A percentile compares a stretch with the other conserved stretches of the same genome.
Conservation (phyloP, 2,797 vertebrate species). For the Tenualosa ilisha region DNA sequence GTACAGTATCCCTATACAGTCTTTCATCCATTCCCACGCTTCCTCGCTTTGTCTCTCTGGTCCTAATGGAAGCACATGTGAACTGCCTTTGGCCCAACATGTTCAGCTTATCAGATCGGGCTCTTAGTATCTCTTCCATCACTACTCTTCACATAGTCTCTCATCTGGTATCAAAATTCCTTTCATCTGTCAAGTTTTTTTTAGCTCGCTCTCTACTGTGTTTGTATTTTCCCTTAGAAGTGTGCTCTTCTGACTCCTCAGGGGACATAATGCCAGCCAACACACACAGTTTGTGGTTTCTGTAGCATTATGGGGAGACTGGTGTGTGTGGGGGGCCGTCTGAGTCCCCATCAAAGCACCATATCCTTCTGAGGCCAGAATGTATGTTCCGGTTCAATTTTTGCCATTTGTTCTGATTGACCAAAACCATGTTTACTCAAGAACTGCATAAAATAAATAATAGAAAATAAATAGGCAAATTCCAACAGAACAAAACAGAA, state of each 20-base stretch:
- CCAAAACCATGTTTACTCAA: not conserved
- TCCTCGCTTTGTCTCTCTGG: constrained; percentile 60
- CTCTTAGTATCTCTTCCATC: constrained; percentile 49
- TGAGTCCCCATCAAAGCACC: constrained; percentile 17
- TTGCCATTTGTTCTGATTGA: not conserved
- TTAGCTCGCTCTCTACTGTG: not conserved
- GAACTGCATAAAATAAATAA: constrained; percentile 18
- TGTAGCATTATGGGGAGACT: not conserved
- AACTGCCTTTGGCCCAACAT: not conserved
- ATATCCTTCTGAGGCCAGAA: not conserved
- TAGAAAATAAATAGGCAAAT: not conserved
- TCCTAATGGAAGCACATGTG: not conserved
- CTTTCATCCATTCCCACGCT: constrained; percentile 28
- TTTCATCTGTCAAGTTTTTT: constrained; percentile 39
- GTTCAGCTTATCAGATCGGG: constrained; percentile 52
- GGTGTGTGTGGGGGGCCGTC: not conserved
- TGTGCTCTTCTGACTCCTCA: constrained; percentile 18
- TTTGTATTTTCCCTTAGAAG: not conserved
- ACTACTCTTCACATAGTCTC: constrained; percentile 60
- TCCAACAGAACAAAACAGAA: not conserved
- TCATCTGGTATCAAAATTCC: constrained; percentile 61
- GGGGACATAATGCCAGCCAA: constrained; percentile 33
- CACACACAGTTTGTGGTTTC: constrained; percentile 25
- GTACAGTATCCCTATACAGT: constrained; percentile 38
- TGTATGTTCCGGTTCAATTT: not conserved